phyloP scores from a whole-genome alignment of 1,140 invertebrate species.

The Euura saliciscinereae region DNA sequence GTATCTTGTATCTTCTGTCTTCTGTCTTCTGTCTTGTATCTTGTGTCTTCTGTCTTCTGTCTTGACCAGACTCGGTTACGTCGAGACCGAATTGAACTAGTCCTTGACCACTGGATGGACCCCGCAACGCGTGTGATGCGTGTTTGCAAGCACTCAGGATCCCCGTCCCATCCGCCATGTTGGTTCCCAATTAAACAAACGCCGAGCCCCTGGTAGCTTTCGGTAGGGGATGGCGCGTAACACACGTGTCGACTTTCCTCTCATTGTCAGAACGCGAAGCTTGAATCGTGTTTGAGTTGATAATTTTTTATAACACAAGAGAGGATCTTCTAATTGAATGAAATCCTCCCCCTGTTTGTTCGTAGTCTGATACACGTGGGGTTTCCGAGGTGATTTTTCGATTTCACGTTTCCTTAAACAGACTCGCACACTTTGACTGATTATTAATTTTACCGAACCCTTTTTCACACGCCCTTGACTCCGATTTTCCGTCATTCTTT shows the following conservation, averaged over 20 bases:
- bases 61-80: not conserved
- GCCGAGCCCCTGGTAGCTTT: conserved; percentile 32
- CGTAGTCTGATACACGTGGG: not conserved
- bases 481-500: not conserved
- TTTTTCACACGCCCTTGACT: too few relatives aligned
- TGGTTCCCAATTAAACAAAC: conserved; percentile 53
- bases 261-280: not conserved
- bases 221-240: not conserved
- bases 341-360: not conserved
- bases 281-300: not conserved
- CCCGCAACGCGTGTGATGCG: not conserved
- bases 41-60: too few relatives aligned
- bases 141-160: not conserved
- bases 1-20: too few relatives aligned
- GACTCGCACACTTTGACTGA: not conserved
- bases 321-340: conserved; percentile 4
- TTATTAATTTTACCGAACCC: not conserved
- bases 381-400: not conserved
- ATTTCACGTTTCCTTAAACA: conserved; percentile 3
- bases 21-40: too few relatives aligned
- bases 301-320: not conserved
- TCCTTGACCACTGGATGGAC: not conserved
- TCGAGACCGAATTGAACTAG: not conserved
- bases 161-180: conserved; percentile 36
- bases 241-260: not conserved